Evolutionary conservation across 2,113 vertebrate species (phyloP).

Genomic region (Hemichromis elongatus): DNA sequence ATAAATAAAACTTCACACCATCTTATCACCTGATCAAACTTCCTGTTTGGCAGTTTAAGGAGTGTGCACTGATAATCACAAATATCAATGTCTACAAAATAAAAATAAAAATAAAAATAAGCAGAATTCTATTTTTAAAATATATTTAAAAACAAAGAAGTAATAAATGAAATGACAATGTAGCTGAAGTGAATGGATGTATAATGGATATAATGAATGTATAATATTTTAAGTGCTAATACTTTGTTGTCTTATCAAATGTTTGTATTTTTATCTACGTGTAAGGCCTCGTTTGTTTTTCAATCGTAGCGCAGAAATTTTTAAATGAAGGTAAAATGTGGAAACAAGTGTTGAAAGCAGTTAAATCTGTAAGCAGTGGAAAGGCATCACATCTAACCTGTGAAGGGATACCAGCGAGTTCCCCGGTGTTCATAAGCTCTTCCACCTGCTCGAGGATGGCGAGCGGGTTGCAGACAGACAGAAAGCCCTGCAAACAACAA

Average conservation of each 20-base stretch:
- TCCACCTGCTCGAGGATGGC: slow-evolving; percentile 82
- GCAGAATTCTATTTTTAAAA: not conserved
- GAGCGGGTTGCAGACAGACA: slow-evolving; percentile 73
- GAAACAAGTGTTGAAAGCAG: not conserved
- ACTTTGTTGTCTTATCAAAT: too few relatives aligned
- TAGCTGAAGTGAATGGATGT: not conserved
- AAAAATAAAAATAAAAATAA: not conserved
- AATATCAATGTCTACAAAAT: not conserved
- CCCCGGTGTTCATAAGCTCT: slow-evolving; percentile 81
- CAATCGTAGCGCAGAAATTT: too few relatives aligned
- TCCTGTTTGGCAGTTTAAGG: not conserved
- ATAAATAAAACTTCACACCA: not conserved
- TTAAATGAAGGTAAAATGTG: not conserved
- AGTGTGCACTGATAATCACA: not conserved
- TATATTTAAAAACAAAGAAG: not conserved
- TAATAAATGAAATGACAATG: not conserved
- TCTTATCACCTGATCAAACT: not conserved
- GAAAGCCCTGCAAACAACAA: slow-evolving; percentile 74
- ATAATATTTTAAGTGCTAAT: too few relatives aligned
- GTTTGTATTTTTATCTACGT: too few relatives aligned
- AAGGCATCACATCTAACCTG: slow-evolving; percentile 70
- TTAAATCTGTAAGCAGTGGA: not conserved
- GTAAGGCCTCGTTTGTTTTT: too few relatives aligned
- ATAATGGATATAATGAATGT: too few relatives aligned
- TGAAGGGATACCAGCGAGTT: slow-evolving; percentile 82